A percentile compares a stretch with the other conserved stretches of the same genome.
Conservation (phyloP, 2,113 vertebrate species). For the Cromileptes altivelis region DNA sequence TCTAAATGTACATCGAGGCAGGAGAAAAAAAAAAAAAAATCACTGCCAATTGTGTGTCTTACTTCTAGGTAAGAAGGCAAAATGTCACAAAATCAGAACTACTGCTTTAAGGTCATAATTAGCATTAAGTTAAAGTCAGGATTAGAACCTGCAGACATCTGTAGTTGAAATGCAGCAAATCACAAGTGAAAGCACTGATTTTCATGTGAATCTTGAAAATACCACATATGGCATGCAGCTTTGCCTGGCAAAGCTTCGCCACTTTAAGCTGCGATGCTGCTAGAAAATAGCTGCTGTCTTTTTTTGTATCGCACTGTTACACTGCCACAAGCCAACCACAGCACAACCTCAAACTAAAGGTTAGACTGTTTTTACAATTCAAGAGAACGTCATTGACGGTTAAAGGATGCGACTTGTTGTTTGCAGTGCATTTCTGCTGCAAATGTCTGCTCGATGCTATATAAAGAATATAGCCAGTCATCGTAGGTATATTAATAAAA, state of each 20-base stretch:
- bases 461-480: not conserved
- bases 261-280: not conserved
- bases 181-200: not conserved
- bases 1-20: not conserved
- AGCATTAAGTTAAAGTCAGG: not conserved
- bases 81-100: not conserved
- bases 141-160: not conserved
- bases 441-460: constrained; percentile 1
- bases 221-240: not conserved
- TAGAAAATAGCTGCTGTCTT: not conserved
- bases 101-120: not conserved
- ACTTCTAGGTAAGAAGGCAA: not conserved
- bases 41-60: not conserved
- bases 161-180: not conserved
- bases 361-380: not conserved
- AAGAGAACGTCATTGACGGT: constrained; percentile 1
- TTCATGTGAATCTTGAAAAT: not conserved
- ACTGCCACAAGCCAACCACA: not conserved
- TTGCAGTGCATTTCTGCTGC: constrained; percentile 1
- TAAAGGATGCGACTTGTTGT: constrained; percentile 9
- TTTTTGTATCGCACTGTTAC: not conserved
- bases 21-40: not conserved
- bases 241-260: not conserved
- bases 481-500: constrained; percentile 31
- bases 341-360: constrained; percentile 6